Conservation (phyloP, 35 echinoderm and acorn worm genomes). For the Diadema setosum region DNA sequence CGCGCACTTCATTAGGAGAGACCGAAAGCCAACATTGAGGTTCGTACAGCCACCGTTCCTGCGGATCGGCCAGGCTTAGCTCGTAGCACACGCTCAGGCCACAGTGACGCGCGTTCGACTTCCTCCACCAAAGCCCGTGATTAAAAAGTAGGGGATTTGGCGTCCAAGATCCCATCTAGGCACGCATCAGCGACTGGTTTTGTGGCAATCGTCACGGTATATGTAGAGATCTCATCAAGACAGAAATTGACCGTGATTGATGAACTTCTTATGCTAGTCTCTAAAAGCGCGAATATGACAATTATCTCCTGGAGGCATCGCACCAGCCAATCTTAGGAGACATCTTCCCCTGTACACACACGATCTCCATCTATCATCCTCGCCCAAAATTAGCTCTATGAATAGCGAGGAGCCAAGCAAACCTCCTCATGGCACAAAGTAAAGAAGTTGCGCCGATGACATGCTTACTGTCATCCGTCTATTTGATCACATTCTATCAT, state of each 20-base stretch:
- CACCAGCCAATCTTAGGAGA: neutral
- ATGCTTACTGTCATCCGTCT: neutral
- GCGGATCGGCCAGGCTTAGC: neutral
- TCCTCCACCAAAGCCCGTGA: neutral
- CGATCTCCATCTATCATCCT: neutral
- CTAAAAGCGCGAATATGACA: neutral
- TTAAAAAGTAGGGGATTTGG: neutral
- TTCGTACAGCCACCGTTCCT: neutral
- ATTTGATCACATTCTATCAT: neutral
- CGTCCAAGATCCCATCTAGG: neutral
- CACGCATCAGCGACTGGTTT: neutral
- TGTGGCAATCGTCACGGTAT: conserved; percentile 1
- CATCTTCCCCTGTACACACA: neutral
- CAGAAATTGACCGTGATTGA: neutral
- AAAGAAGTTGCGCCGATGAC: neutral
- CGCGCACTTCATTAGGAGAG: neutral
- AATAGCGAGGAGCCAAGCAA: neutral
- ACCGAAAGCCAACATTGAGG: neutral
- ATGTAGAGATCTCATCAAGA: conserved; percentile 7
- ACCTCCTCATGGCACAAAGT: neutral
- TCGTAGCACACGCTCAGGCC: neutral
- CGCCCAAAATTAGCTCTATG: too few species aligned
- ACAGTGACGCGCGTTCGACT: neutral
- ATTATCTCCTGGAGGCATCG: neutral
- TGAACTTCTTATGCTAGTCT: neutral